These are phyloP conservation scores for Cochlearius cochlearius DNA, from an alignment of 2,113 vertebrate genomes.

Conservation along the genomic window DNA sequence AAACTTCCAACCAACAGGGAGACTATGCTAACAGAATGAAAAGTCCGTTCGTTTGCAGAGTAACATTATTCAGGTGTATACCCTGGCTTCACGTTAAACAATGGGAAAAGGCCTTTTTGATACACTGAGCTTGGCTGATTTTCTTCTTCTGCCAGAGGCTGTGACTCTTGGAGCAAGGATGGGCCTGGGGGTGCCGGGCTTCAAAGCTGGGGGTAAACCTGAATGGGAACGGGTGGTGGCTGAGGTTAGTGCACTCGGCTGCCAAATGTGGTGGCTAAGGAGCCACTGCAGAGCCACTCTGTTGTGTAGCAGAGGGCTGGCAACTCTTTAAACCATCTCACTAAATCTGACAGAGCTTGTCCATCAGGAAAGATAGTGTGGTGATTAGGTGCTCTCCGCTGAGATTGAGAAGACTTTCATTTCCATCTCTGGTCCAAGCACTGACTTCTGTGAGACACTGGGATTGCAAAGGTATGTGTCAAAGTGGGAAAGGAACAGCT, in stretches of 20 bases:
- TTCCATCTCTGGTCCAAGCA: not conserved
- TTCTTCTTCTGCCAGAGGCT: not conserved
- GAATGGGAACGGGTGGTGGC: fast-evolving
- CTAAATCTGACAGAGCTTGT: not conserved
- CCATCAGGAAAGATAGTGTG: not conserved
- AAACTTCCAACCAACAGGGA: not conserved
- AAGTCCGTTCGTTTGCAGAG: not conserved
- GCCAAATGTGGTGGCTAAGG: not conserved
- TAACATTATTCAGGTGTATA: not conserved
- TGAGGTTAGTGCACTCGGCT: not conserved
- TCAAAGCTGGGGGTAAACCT: not conserved
- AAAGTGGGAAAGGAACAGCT: not conserved
- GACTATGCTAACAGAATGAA: not conserved
- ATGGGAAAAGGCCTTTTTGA: not conserved
- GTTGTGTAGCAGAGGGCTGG: not conserved
- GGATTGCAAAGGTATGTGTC: not conserved
- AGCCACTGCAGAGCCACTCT: not conserved
- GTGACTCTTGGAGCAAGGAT: not conserved
- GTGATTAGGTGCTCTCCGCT: not conserved
- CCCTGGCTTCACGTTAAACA: not conserved
- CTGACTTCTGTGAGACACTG: not conserved
- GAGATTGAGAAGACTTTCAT: not conserved
- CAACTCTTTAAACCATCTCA: not conserved
- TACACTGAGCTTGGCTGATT: not conserved
- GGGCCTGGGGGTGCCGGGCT: not conserved